These are phyloP conservation scores for Lepidochrysops patricia DNA, from an alignment of 2,888 invertebrate species.

Conservation along the genomic window DNA sequence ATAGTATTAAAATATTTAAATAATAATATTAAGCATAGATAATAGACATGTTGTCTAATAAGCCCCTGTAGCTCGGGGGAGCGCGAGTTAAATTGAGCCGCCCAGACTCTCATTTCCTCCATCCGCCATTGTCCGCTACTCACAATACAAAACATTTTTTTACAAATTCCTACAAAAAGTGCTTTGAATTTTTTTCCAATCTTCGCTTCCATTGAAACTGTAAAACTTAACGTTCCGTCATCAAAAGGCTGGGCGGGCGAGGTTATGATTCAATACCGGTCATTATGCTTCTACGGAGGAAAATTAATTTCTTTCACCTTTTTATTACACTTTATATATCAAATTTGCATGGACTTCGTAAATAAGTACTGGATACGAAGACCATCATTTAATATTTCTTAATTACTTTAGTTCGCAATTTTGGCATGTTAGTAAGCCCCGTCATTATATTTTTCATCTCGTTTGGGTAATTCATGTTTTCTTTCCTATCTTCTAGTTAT, in stretches of 20 bases:
- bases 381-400: no score
- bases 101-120: constrained; percentile 73
- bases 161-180: constrained; percentile 69
- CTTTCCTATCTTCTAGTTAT: no score
- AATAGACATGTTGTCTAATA: background rate
- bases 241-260: constrained; percentile 44
- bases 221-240: constrained; percentile 62
- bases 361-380: no score
- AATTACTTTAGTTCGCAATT: no score
- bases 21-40: background rate
- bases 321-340: no score
- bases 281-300: constrained; percentile 21
- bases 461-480: no score
- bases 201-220: constrained; percentile 65
- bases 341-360: no score
- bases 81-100: constrained; percentile 69
- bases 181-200: constrained; percentile 71
- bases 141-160: constrained; percentile 73
- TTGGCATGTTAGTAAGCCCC: no score
- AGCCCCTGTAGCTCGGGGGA: constrained; percentile 27
- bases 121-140: constrained; percentile 65
- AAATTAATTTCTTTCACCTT: constrained; percentile 9
- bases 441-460: no score
- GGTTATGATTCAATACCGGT: constrained; percentile 26
- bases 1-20: no score